Evolutionary conservation across 2,797 vertebrate species (phyloP), one percentile per base, ranked within the genome.

Genomic region (Sebastes miniatus): DNA sequence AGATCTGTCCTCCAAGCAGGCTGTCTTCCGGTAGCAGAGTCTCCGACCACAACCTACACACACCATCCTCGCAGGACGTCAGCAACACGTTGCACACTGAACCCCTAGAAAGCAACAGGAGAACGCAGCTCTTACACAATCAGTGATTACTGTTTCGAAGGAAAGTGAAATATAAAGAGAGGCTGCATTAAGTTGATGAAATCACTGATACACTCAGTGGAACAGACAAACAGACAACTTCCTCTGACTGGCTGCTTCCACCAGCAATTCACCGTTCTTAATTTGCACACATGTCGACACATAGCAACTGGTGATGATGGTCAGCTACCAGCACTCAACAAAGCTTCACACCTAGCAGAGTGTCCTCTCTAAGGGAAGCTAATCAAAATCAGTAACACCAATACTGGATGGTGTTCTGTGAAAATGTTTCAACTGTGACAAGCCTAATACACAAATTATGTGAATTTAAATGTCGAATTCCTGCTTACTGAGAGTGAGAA

Each of bases 41-140:
- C 93, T 99, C 98, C 20, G 97, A 97, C 98, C 98, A 99, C 57
- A 99, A 90, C 69, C 98, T 96, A 91, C 98, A 99, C 90, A 99
- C 95, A 22, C 98, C 98, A 75, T 99, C 98, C 39, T 97, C 96
- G 79, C 98, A 99, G 5, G 98, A 99, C 1, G 98, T 99, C 88
- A 99, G 92, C 84, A 99, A 76, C 83, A 99, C 98, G n/a, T 99
- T 99, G 95, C 97, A 99, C 73, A 99, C 97, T 1, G 97, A 97
- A 18, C 98, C 97, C 95, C 98, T 99, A 83, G 77, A 7, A 50
- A 32, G 91, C 31, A 67, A 22, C 1, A 43, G 3, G 39, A 34
- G 7, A 66, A 69, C 36, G 32, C 12, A 69, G 50, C 18, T 3
- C 4, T 73, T 52, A 73, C 12, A 57, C 7, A 54, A 8, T 27